Conservation (phyloP, 2,797 vertebrate species). For the Bovichtus diacanthus region DNA sequence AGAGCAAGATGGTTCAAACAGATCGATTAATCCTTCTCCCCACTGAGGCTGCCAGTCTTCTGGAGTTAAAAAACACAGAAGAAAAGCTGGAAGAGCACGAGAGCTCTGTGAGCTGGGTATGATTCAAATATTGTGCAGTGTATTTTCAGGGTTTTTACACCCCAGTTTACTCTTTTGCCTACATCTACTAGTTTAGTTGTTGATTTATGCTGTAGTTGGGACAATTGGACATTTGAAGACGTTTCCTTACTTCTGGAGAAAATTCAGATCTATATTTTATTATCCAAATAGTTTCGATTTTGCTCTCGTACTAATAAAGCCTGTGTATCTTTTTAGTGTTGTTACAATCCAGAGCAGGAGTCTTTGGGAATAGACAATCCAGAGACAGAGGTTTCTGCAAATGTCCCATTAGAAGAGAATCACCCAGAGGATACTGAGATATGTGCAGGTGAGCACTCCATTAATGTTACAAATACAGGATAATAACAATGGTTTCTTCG, state of each 20-base stretch:
- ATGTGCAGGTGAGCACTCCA: conserved; percentile 19
- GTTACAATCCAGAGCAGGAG: background rate
- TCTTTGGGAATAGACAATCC: background rate
- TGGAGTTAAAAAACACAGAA: conserved; percentile 7
- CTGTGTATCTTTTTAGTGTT: conserved; percentile 13
- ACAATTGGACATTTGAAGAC: background rate
- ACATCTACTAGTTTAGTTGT: background rate
- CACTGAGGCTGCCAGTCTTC: background rate
- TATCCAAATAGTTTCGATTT: background rate
- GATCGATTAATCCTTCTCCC: conserved; percentile 19
- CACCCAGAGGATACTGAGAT: conserved; percentile 3
- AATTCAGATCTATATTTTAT: background rate
- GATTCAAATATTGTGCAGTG: background rate
- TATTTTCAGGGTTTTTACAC: background rate
- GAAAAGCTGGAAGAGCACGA: conserved; percentile 3
- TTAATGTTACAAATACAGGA: background rate
- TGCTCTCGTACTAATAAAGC: background rate
- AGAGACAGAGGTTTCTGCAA: background rate
- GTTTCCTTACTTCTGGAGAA: background rate
- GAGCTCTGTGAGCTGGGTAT: conserved; percentile 18
- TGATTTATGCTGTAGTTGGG: background rate
- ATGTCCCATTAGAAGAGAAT: conserved; percentile 8
- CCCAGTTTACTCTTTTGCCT: background rate
- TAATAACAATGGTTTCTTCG: background rate
- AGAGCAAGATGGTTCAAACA: conserved; percentile 65